Conservation (phyloP, 1,140 invertebrate genomes). For the Mizuhopecten yessoensis region DNA sequence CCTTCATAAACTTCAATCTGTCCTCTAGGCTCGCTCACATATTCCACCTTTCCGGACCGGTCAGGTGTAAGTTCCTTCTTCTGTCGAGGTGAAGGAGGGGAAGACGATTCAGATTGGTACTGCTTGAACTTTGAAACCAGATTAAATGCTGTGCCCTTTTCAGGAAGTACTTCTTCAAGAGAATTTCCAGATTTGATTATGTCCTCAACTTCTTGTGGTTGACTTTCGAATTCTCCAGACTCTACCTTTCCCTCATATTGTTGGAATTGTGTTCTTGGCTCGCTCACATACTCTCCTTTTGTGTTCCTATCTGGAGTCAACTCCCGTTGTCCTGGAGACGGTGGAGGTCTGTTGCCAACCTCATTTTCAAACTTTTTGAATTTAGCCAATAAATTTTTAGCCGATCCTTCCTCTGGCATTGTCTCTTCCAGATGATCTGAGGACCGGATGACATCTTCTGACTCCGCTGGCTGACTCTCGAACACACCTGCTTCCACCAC, state of each 20-base stretch:
- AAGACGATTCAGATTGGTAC: conserved; percentile 67
- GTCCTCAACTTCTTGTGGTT: conserved; percentile 68
- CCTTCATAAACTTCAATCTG: conserved; percentile 72
- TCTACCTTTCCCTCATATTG: conserved; percentile 69
- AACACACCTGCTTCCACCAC: conserved; percentile 76
- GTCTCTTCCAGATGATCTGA: conserved; percentile 70
- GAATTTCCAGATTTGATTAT: conserved; percentile 69
- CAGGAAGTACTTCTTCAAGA: conserved; percentile 73
- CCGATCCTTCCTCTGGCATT: conserved; percentile 74
- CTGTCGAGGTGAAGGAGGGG: conserved; percentile 60
- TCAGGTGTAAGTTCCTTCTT: conserved; percentile 76
- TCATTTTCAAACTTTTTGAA: conserved; percentile 74
- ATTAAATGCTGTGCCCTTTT: conserved; percentile 75
- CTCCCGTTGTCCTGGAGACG: conserved; percentile 68
- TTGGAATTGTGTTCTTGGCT: conserved; percentile 65
- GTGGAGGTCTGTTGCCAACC: conserved; percentile 61
- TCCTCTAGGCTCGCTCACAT: conserved; percentile 71
- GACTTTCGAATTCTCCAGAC: conserved; percentile 74
- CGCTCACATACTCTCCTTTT: conserved; percentile 73
- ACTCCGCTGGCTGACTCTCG: conserved; percentile 74
- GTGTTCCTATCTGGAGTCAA: conserved; percentile 73
- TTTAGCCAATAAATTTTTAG: conserved; percentile 76
- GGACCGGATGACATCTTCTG: conserved; percentile 73
- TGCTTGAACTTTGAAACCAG: conserved; percentile 75
- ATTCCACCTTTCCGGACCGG: conserved; percentile 73